A percentile compares a stretch with the other conserved stretches of the same genome.
phyloP scores from a whole-genome alignment of 2,888 invertebrate species.

The Caenorhabditis sp. region DNA sequence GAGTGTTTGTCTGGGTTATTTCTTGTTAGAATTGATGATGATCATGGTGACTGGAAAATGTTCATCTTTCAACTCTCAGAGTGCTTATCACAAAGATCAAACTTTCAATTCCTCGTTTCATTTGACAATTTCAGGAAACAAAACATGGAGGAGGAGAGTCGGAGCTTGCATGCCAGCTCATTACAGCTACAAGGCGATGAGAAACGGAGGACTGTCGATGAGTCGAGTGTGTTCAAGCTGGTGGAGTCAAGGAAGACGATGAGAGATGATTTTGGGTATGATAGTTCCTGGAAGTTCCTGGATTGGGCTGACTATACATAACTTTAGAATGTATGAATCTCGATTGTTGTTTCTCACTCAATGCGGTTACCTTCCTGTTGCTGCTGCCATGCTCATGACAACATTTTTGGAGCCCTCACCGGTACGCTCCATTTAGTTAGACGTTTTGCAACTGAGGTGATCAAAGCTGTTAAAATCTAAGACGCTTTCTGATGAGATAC shows the following conservation, averaged over 20 bases:
- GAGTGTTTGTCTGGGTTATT: not conserved
- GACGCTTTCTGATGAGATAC: too few species aligned
- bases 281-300: not conserved
- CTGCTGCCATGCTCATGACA: constrained; percentile 71
- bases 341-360: constrained; percentile 72
- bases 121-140: too few species aligned
- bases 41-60: constrained; percentile 14
- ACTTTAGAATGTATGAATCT: constrained; percentile 61
- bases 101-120: too few species aligned
- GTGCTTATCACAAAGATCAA: too few species aligned
- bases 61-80: constrained; percentile 37
- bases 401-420: constrained; percentile 72
- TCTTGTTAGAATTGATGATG: not conserved
- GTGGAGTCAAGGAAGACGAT: constrained; percentile 15
- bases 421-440: constrained; percentile 23
- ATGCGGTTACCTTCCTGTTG: constrained; percentile 73
- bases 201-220: not conserved
- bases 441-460: not conserved
- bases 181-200: not conserved
- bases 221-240: not conserved
- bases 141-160: constrained; percentile 18
- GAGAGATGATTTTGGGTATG: constrained; percentile 51
- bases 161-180: constrained; percentile 6
- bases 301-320: not conserved
- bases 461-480: too few species aligned